A percentile compares a stretch with the other conserved stretches of the same genome.
phyloP scores from a whole-genome alignment of 1,140 invertebrate genomes.

The Mycetomoellerius zeteki region DNA sequence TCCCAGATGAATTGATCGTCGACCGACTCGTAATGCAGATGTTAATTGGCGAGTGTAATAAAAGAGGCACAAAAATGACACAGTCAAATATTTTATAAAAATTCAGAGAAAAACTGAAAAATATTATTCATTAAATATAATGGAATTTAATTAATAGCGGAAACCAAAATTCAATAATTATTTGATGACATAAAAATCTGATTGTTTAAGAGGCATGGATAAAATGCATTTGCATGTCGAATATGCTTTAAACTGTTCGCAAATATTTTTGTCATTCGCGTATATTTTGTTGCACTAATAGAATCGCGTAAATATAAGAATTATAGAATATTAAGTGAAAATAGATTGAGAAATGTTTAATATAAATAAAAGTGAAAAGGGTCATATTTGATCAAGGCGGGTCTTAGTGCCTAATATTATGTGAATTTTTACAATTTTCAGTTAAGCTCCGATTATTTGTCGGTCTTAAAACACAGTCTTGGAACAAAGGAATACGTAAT shows the following conservation, averaged over 20 bases:
- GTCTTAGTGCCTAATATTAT: no score
- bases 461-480: no score
- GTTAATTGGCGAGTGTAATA: neutral
- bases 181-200: conserved; percentile 10
- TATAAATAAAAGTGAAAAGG: no score
- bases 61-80: neutral
- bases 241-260: neutral
- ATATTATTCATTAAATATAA: neutral
- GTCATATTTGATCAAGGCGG: no score
- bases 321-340: neutral
- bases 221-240: neutral
- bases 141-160: conserved; percentile 3
- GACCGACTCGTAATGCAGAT: neutral
- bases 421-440: no score
- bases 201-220: neutral
- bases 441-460: no score
- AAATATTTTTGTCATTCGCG: no score
- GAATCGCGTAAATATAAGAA: neutral
- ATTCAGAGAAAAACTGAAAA: neutral
- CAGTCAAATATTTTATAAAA: neutral
- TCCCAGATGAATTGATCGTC: conserved; percentile 6
- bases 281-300: neutral
- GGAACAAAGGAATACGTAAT: no score
- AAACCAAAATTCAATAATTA: conserved; percentile 11
- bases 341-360: no score